Percentiles rank a stretch among this genome's conserved stretches.
Conservation (phyloP, 2,888 invertebrate species). For the Furcula furcula region DNA sequence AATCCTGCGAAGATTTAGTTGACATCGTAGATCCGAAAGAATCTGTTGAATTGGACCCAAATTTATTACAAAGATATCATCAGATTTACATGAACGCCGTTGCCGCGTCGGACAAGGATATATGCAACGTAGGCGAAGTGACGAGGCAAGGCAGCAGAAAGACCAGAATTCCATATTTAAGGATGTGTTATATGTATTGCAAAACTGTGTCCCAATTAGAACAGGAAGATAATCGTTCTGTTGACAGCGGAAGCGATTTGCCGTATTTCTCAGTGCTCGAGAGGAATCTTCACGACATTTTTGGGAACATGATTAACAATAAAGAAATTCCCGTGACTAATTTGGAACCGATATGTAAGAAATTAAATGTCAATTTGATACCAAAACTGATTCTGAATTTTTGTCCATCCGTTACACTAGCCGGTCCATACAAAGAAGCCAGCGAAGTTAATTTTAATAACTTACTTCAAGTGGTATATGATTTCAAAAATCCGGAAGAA, state of each 20-base stretch:
- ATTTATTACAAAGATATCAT: slow-evolving; percentile 64
- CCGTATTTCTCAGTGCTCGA: slow-evolving; percentile 79
- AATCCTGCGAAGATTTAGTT: slow-evolving; percentile 73
- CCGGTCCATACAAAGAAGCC: slow-evolving; percentile 60
- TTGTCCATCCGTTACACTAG: slow-evolving; percentile 84
- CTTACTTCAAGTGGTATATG: slow-evolving; percentile 63
- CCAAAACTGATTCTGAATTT: slow-evolving; percentile 88
- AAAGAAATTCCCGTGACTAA: slow-evolving; percentile 84
- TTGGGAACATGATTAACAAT: slow-evolving; percentile 86
- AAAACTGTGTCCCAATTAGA: slow-evolving; percentile 79
- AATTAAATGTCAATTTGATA: slow-evolving; percentile 87
- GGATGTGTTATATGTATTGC: slow-evolving; percentile 81
- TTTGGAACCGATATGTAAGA: slow-evolving; percentile 85
- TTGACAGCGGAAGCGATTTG: slow-evolving; percentile 45
- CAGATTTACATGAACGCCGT: slow-evolving; percentile 77
- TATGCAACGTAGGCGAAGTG: slow-evolving; percentile 67
- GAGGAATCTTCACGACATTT: slow-evolving; percentile 80
- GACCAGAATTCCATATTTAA: slow-evolving; percentile 69
- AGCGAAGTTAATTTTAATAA: slow-evolving; percentile 62
- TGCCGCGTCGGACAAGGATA: slow-evolving; percentile 71
- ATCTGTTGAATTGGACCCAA: slow-evolving; percentile 46
- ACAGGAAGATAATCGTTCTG: slow-evolving; percentile 52
- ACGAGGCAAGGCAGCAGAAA: slow-evolving; percentile 60
- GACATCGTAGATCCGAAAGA: slow-evolving; percentile 50
- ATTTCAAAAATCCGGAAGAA: slow-evolving; percentile 68